Conservation (phyloP, 2,113 vertebrate species). For the Todiramphus chloris region DNA sequence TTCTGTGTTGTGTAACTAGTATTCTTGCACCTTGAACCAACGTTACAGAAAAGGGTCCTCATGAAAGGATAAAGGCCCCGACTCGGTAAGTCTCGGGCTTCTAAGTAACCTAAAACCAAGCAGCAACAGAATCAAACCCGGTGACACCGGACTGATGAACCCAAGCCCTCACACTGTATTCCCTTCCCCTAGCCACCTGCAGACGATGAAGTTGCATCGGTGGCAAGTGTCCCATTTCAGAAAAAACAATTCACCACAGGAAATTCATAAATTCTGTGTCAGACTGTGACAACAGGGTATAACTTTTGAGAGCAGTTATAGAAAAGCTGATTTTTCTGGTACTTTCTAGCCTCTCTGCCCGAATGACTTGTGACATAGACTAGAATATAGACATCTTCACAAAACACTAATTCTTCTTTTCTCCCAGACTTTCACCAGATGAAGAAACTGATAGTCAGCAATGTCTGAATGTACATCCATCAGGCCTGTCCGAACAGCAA, state of each 20-base stretch:
- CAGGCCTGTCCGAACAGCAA: not conserved
- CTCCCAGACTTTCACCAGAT: not conserved
- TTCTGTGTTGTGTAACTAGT: not conserved
- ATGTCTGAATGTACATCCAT: not conserved
- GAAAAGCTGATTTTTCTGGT: not conserved
- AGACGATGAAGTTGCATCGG: not conserved
- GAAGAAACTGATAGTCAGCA: not conserved
- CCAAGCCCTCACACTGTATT: not conserved
- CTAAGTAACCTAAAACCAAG: slow-evolving; percentile 70
- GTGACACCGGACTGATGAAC: not conserved
- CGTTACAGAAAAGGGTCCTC: slow-evolving; percentile 70
- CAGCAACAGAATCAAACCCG: not conserved
- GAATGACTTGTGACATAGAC: not conserved
- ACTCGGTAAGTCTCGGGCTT: slow-evolving; percentile 75
- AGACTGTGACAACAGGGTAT: not conserved
- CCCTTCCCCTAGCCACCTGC: not conserved
- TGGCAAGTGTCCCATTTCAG: not conserved
- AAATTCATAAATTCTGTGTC: not conserved
- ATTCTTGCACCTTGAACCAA: slow-evolving; percentile 70
- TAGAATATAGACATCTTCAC: not conserved
- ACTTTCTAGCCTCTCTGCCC: not conserved
- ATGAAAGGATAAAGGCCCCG: slow-evolving; percentile 71
- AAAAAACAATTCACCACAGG: not conserved
- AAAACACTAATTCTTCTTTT: not conserved
- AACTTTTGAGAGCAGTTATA: not conserved